Conservation (phyloP, 1,140 invertebrate species). For the Caenorhabditis briggsae region DNA sequence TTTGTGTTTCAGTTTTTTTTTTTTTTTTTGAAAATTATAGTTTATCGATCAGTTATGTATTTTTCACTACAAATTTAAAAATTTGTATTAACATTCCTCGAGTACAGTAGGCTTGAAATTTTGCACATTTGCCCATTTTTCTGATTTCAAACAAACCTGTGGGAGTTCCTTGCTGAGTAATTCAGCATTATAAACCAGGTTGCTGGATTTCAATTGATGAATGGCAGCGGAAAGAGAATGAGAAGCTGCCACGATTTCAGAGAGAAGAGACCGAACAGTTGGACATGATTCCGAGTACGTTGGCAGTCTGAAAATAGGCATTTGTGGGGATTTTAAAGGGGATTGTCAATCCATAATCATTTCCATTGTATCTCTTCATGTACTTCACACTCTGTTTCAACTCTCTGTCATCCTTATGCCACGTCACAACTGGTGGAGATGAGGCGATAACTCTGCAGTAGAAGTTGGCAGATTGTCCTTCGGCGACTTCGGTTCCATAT, state of each 20-base stretch:
- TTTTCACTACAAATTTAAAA: no score
- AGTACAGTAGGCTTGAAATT: no score
- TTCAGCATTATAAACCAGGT: constrained; percentile 22
- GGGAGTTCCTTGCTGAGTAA: constrained; percentile 19
- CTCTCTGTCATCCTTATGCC: constrained; percentile 91
- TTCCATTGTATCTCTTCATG: constrained; percentile 96
- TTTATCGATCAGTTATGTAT: no score
- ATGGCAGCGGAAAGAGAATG: background rate
- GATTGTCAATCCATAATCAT: constrained; percentile 97
- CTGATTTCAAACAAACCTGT: background rate
- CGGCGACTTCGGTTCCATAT: constrained; percentile 92
- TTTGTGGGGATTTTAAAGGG: no score
- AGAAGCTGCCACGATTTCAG: constrained; percentile 8
- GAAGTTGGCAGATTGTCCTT: constrained; percentile 96
- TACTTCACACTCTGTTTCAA: constrained; percentile 97
- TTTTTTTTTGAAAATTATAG: no score
- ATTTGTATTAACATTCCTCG: no score
- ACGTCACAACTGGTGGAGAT: constrained; percentile 92
- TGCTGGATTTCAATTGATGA: constrained; percentile 34
- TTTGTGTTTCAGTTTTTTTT: no score
- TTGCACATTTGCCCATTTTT: no score
- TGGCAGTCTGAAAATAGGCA: constrained; percentile 1
- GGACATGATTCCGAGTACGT: constrained; percentile 11
- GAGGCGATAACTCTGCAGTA: constrained; percentile 95
- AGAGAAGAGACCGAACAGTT: background rate